These are phyloP conservation scores for Oncorhynchus tshawytscha DNA, from an alignment of 2,113 vertebrate genomes.

Conservation along the genomic window DNA sequence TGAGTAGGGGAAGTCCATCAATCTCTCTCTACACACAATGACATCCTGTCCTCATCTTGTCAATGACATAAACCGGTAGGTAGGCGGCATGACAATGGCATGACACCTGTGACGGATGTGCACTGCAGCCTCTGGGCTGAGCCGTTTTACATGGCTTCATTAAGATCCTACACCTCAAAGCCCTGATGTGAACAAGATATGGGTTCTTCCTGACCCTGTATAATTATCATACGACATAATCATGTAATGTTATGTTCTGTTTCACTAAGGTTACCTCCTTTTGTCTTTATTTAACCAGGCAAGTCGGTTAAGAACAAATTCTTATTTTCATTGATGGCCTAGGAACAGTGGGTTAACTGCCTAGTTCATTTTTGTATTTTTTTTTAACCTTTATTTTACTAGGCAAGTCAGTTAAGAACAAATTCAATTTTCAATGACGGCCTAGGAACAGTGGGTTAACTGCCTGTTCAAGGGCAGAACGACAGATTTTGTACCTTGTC, in stretches of 20 bases:
- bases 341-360: too few relatives aligned
- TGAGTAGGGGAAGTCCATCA: not conserved
- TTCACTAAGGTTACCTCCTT: conserved; percentile 1
- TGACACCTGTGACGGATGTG: not conserved
- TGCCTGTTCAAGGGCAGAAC: too few relatives aligned
- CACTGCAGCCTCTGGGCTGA: not conserved
- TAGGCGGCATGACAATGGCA: conserved; percentile 9
- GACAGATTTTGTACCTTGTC: too few relatives aligned
- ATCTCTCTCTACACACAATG: not conserved
- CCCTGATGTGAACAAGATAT: conserved; percentile 2
- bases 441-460: too few relatives aligned
- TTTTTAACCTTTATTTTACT: too few relatives aligned
- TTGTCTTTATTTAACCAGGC: too few relatives aligned
- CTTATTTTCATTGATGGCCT: too few relatives aligned
- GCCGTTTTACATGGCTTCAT: conserved; percentile 3
- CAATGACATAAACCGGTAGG: conserved; percentile 3
- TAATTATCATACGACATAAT: not conserved
- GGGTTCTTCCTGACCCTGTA: not conserved
- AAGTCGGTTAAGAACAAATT: too few relatives aligned
- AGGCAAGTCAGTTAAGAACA: too few relatives aligned
- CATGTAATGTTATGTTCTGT: not conserved
- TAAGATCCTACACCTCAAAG: not conserved
- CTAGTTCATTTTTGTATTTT: too few relatives aligned
- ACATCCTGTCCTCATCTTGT: not conserved
- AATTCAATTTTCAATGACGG: too few relatives aligned